Percentiles rank a stretch among this genome's conserved stretches.
These are phyloP conservation scores for Thalpophila matura DNA, from an alignment of 2,888 invertebrate genomes.

Conservation along the genomic window DNA sequence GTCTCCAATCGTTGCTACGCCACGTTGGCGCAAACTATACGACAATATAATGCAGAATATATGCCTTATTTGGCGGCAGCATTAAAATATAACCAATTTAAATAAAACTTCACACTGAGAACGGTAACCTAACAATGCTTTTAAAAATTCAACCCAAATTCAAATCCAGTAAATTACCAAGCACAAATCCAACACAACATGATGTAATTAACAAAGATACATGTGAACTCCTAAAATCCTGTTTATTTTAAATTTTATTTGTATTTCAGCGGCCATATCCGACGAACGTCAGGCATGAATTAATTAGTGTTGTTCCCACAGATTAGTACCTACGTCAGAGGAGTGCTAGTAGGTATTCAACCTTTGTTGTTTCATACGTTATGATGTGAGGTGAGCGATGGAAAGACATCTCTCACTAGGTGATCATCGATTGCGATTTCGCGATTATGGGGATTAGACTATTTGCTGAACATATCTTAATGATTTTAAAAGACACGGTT, in stretches of 20 bases:
- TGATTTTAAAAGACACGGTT: too few relatives aligned
- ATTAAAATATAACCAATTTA: too few relatives aligned
- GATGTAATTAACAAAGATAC: constrained; percentile 37
- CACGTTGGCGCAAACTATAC: too few relatives aligned
- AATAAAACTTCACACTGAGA: not conserved
- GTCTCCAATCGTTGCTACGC: too few relatives aligned
- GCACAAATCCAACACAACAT: constrained; percentile 19
- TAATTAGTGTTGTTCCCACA: constrained; percentile 50
- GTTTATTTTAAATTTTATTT: constrained; percentile 45
- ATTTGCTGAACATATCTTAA: too few relatives aligned
- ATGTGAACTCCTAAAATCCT: constrained; percentile 30
- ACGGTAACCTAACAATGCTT: constrained; percentile 28
- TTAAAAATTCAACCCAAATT: constrained; percentile 26
- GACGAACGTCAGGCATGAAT: constrained; percentile 49
- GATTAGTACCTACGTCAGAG: not conserved
- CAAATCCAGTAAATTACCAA: constrained; percentile 20
- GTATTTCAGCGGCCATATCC: constrained; percentile 21
- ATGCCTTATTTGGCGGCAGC: too few relatives aligned
- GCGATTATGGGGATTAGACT: too few relatives aligned
- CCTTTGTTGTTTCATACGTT: too few relatives aligned
- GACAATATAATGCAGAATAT: too few relatives aligned
- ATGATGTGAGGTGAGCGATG: too few relatives aligned
- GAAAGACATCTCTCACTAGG: too few relatives aligned
- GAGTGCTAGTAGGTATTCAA: not conserved
- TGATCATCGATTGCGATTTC: too few relatives aligned